A percentile compares a stretch with the other conserved stretches of the same genome.
Evolutionary conservation across 2,113 vertebrate genomes (phyloP).

Genomic region (Phyllostomus hastatus): DNA sequence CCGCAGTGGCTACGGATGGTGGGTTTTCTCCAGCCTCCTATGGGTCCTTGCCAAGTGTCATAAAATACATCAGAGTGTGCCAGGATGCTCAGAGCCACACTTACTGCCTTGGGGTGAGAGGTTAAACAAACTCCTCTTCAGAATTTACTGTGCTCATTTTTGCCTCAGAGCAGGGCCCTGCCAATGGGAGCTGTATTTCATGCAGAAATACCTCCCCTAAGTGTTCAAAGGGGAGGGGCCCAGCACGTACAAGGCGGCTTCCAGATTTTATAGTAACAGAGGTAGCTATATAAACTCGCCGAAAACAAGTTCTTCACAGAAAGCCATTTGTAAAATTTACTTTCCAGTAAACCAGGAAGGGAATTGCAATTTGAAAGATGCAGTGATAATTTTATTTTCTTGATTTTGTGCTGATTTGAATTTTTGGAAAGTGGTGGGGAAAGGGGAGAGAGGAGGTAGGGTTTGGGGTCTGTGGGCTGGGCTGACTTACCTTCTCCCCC

Average conservation of each 20-base stretch:
- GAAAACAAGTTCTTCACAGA: constrained; percentile 73
- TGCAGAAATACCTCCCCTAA: constrained; percentile 77
- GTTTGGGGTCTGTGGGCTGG: no score
- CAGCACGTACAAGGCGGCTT: constrained; percentile 19
- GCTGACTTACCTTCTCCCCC: background rate
- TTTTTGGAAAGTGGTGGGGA: background rate
- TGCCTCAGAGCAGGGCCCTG: constrained; percentile 74
- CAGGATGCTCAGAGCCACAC: constrained; percentile 76
- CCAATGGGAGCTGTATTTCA: constrained; percentile 71
- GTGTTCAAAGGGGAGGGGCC: constrained; percentile 26
- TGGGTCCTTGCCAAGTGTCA: constrained; percentile 76
- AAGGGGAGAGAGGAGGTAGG: no score
- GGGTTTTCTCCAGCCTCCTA: constrained; percentile 53
- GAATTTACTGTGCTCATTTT: constrained; percentile 78
- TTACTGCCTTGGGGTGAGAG: constrained; percentile 78
- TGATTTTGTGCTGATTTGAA: background rate
- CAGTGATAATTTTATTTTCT: background rate
- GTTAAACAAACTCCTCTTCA: constrained; percentile 80
- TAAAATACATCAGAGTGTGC: constrained; percentile 77
- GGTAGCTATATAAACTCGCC: constrained; percentile 66
- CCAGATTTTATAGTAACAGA: constrained; percentile 74
- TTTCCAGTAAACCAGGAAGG: constrained; percentile 66
- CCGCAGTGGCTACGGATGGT: background rate
- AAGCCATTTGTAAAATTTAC: constrained; percentile 71
- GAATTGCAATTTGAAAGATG: constrained; percentile 45